Percentiles rank a stretch among this genome's conserved stretches.
Evolutionary conservation across 2,797 vertebrate genomes (phyloP).

Genomic region (Sebastes alutus): DNA sequence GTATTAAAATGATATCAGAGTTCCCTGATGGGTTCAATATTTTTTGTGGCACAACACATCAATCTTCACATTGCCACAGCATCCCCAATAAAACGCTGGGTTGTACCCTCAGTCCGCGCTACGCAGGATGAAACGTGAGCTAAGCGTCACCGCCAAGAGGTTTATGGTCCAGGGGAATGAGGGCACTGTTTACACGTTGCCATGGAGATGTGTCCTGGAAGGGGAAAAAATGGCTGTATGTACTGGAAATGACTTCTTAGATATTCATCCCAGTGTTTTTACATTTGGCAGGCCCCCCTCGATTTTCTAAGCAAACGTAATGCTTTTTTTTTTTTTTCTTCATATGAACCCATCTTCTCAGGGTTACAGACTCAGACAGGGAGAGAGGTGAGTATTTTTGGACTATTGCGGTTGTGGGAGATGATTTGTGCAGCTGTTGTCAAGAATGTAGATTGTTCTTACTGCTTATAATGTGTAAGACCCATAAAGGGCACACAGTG

Average conservation of each 20-base stretch:
- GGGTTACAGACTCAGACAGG: constrained; percentile 29
- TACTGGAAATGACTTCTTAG: constrained; percentile 81
- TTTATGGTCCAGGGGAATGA: constrained; percentile 71
- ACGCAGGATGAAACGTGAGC: constrained; percentile 47
- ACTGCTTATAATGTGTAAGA: constrained; percentile 22
- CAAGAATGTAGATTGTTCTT: constrained; percentile 33
- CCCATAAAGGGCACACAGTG: constrained; percentile 2
- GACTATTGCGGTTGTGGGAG: constrained; percentile 28
- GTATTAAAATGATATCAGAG: constrained; percentile 14
- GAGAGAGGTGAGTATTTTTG: constrained; percentile 40
- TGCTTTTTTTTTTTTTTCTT: constrained; percentile 38
- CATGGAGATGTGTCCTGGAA: constrained; percentile 70
- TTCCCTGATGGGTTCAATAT: constrained; percentile 15
- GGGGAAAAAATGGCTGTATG: constrained; percentile 63
- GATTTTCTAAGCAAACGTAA: constrained; percentile 54
- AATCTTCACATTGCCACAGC: constrained; percentile 42
- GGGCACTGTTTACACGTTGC: constrained; percentile 80
- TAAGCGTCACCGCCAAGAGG: constrained; percentile 53
- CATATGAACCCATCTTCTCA: constrained; percentile 43
- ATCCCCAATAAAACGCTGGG: constrained; percentile 46
- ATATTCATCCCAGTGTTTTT: constrained; percentile 72
- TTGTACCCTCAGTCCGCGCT: constrained; percentile 42
- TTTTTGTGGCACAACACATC: constrained; percentile 25
- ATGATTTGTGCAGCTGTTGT: constrained; percentile 60
- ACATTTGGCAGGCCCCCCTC: constrained; percentile 63